Base-by-base conservation (phyloP, 1,140 invertebrate genomes). In the Rhyzopertha dominica region DNA sequence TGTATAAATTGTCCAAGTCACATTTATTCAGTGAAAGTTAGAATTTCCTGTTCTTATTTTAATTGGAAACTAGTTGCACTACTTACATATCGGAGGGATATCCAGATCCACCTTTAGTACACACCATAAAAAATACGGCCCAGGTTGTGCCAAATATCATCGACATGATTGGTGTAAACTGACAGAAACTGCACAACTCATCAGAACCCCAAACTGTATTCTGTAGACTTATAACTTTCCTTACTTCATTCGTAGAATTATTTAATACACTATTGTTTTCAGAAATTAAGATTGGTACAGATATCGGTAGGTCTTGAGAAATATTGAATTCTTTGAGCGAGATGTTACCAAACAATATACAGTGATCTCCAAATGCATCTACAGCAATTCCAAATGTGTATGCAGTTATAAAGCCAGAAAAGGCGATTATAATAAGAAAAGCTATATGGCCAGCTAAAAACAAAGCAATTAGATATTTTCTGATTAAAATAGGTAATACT, bases 151-250 rank as follows among this genome's bases (percentile, higher is more conserved):
- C 49, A 29, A 41, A 25, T 19, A 51, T 38, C 38, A 38, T 47
- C 3, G 28, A 42, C 13, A 47, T 26, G 10, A 51, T 4, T 29
- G 49, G 49, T 1, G 44, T 43, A 42, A 42, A 51, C 24, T 47
- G 43, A n/a, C 13, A 38, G 19, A 47, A 51, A 26, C 47, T 23
- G 16, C 49, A 51, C 9, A 9, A n/a, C 7, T n/a, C 35, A 1
- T 12, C 20, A 10, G 14, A n/a, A 30, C 38, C 39, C 49, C 44
- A 47, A 10, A 20, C 18, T 2, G 37, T 29, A 20, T 9, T 17
- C 17, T 14, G 18, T 19, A 42, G 10, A 17, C 40, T 30, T 2
- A 47, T n/a, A 8, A n/a, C 12, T 17, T 16, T n/a, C 28, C 7
- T 30, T 29, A 20, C 10, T 22, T 5, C 16, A 5, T 23, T 16